These are phyloP conservation scores for Palythoa grandiflora DNA, from an alignment of 92 coral and sea anemone species.

Conservation along the genomic window DNA sequence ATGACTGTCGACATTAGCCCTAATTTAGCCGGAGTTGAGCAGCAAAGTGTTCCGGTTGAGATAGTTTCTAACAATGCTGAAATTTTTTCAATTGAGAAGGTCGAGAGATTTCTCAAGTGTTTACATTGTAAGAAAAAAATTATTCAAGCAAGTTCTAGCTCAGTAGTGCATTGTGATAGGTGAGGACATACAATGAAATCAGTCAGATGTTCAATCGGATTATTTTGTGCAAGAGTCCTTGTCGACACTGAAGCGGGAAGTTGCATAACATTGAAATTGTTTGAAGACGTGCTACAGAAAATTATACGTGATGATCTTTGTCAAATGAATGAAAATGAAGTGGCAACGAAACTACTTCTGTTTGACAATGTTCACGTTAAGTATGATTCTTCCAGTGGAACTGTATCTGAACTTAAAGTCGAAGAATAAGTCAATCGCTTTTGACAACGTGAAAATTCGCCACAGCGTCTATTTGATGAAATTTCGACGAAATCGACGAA, in stretches of 20 bases:
- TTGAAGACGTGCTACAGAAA: too few relatives aligned
- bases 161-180: slow-evolving; percentile 41
- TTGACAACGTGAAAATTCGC: too few relatives aligned
- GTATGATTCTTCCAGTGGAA: not conserved
- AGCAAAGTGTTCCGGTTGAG: not conserved
- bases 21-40: not conserved
- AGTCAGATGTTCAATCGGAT: slow-evolving; percentile 20
- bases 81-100: slow-evolving; percentile 35
- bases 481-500: too few relatives aligned
- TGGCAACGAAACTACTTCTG: slow-evolving; percentile 33
- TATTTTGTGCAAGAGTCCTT: slow-evolving; percentile 35
- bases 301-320: slow-evolving; percentile 8
- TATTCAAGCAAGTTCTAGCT: slow-evolving; percentile 48
- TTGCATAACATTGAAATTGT: too few relatives aligned
- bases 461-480: too few relatives aligned
- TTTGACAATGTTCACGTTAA: slow-evolving; percentile 25
- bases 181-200: slow-evolving; percentile 58
- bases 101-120: slow-evolving; percentile 50
- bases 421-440: too few relatives aligned
- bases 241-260: slow-evolving; percentile 6
- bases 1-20: not conserved
- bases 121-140: slow-evolving; percentile 50
- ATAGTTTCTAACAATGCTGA: slow-evolving; percentile 9
- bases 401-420: too few relatives aligned
- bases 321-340: slow-evolving; percentile 12